Evolutionary conservation across 1,140 invertebrate genomes (phyloP), one percentile per base, ranked within the genome.

Genomic region (Stegodyphus mimosarum): DNA sequence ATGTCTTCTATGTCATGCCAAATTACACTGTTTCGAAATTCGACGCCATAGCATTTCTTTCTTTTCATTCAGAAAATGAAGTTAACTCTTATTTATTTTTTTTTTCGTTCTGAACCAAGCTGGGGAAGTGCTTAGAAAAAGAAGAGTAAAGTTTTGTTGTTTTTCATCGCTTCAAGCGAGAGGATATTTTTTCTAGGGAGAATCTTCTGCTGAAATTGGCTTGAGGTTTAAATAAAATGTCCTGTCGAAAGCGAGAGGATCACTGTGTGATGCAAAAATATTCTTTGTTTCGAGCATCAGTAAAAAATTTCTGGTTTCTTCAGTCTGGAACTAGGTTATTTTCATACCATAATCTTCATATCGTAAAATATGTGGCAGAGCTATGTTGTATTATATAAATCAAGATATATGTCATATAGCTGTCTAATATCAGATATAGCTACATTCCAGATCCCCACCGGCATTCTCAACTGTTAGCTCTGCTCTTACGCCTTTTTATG

Each of bases 1-100:
- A 55, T 55, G 79, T 83, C 79, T 66, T 73, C 79, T 83, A 74
- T 73, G 79, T 83, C 79, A 83, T 83, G 71, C 79, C 79, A 83
- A 83, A 83, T 83, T 73, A 83, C 71, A 63, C 55, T 51, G 70
- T 52, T 33, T n/a, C 71, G 53, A 83, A 83, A 73, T 83, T 83
- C 55, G 60, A 83, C 33, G 79, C 55, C 17, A 51, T 52, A 50
- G 15, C 64, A 17, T 74, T 83, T 73, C 49, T 83, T 83, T 80
- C 66, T 60, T 70, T 83, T 74, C n/a, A 73, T 74, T 74, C 71
- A 66, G 70, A 53, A 73, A 83, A 83, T 50, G 49, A 81, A 72
- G 78, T 81, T 81, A 81, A 81, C 51, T 13, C 33, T 55, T 72
- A 17, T 66, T 83, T 64, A 13, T 73, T 72, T 50, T 60, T 33